A percentile compares a stretch with the other conserved stretches of the same genome.
phyloP scores from a whole-genome alignment of 2,113 vertebrate species.

The Neomonachus schauinslandi region DNA sequence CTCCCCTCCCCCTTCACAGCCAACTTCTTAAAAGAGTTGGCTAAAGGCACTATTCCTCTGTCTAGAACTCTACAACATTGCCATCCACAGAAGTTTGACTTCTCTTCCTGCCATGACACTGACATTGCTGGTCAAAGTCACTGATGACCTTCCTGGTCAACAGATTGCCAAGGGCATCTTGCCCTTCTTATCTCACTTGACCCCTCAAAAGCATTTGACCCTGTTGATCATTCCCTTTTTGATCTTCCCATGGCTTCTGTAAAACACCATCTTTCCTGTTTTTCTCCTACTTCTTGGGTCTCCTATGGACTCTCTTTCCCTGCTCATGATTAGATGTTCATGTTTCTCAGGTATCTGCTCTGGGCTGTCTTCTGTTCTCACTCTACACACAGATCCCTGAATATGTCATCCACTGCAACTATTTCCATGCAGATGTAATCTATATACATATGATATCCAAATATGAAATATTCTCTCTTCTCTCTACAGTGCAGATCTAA shows the following conservation, averaged over 20 bases:
- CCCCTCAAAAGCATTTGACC: conserved; percentile 23
- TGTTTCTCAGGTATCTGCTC: background rate
- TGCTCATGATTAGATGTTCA: background rate
- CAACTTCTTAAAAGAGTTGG: background rate
- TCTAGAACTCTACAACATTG: background rate
- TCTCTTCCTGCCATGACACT: background rate
- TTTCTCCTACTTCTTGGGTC: background rate
- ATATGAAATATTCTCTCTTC: background rate
- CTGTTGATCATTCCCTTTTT: background rate
- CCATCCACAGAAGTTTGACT: background rate
- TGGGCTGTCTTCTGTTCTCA: background rate
- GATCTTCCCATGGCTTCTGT: background rate
- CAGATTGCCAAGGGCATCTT: background rate
- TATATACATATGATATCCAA: background rate
- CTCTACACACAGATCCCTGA: background rate
- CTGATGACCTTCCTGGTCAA: background rate
- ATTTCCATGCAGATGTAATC: background rate
- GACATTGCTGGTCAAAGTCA: background rate
- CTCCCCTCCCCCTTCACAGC: background rate
- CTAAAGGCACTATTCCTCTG: background rate
- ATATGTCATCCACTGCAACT: background rate
- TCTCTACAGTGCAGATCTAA: background rate
- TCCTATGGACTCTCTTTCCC: background rate
- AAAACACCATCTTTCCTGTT: background rate
- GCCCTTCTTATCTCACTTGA: background rate